A percentile compares a stretch with the other conserved stretches of the same genome.
Conservation (phyloP, 2,113 vertebrate genomes). For the Coracopsis vasa region DNA sequence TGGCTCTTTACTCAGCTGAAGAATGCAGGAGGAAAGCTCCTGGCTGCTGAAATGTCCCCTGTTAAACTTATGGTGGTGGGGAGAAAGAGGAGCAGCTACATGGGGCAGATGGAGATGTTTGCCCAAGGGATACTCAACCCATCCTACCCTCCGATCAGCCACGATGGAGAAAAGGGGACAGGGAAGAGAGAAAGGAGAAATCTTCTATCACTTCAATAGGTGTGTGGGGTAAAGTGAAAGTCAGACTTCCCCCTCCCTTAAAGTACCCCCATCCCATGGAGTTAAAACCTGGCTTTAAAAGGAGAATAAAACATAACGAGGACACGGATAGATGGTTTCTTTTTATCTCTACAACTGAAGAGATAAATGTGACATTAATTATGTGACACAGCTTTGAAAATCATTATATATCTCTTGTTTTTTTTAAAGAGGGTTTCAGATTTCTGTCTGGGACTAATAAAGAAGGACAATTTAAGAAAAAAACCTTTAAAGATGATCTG, state of each 20-base stretch:
- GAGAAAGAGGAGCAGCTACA: background rate
- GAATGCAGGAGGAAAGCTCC: background rate
- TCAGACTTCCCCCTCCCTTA: background rate
- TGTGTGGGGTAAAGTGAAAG: slow-evolving; percentile 15
- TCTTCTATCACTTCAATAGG: rapidly evolving
- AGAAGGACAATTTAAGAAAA: slow-evolving; percentile 9
- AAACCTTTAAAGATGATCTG: slow-evolving; percentile 57
- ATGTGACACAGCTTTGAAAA: slow-evolving; percentile 68
- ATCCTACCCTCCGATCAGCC: rapidly evolving
- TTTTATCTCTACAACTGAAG: slow-evolving; percentile 66
- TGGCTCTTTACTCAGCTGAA: background rate
- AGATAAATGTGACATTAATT: slow-evolving; percentile 72
- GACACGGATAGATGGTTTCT: slow-evolving; percentile 56
- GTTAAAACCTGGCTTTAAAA: slow-evolving; percentile 43
- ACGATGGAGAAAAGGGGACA: background rate
- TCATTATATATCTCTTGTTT: slow-evolving; percentile 13
- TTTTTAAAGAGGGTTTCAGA: slow-evolving; percentile 27
- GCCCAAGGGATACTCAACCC: background rate
- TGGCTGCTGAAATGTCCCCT: background rate
- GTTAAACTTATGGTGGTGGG: background rate
- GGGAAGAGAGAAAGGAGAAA: background rate
- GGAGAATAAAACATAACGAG: slow-evolving; percentile 54
- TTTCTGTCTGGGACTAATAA: slow-evolving; percentile 69
- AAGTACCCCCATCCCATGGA: background rate
- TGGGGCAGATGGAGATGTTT: background rate